Percentiles rank a stretch among this genome's conserved stretches.
These are phyloP conservation scores for Oreochromis spilurus DNA, from an alignment of 2,113 vertebrate genomes.

Conservation along the genomic window DNA sequence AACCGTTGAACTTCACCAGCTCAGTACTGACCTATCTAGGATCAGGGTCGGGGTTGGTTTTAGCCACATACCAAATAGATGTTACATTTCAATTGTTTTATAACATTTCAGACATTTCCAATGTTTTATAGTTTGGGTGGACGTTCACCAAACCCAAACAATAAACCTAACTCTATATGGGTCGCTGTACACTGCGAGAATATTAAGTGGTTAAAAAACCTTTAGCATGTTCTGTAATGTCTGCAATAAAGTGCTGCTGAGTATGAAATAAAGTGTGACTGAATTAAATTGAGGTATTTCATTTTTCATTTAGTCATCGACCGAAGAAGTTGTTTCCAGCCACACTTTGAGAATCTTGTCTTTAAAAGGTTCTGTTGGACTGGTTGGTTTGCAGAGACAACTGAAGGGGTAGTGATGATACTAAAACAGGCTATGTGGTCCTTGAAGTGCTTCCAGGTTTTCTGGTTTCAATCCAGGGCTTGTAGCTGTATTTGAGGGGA, in stretches of 20 bases:
- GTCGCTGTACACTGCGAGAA: background rate
- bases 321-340: background rate
- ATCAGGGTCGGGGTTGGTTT: background rate
- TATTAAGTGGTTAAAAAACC: background rate
- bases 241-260: background rate
- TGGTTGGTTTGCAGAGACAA: background rate
- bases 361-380: background rate
- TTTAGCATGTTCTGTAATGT: background rate
- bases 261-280: background rate
- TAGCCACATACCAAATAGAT: background rate
- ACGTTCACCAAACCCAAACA: background rate
- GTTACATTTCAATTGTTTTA: background rate
- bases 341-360: background rate
- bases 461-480: background rate
- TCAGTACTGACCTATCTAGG: background rate
- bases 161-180: background rate
- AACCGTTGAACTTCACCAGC: background rate
- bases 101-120: background rate
- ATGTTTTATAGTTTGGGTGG: background rate
- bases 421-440: background rate
- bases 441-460: background rate
- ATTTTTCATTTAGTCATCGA: background rate
- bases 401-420: background rate
- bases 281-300: background rate
- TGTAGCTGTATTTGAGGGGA: background rate